Evolutionary conservation across 2,113 vertebrate genomes (phyloP).

Genomic region (Casuarius casuarius): DNA sequence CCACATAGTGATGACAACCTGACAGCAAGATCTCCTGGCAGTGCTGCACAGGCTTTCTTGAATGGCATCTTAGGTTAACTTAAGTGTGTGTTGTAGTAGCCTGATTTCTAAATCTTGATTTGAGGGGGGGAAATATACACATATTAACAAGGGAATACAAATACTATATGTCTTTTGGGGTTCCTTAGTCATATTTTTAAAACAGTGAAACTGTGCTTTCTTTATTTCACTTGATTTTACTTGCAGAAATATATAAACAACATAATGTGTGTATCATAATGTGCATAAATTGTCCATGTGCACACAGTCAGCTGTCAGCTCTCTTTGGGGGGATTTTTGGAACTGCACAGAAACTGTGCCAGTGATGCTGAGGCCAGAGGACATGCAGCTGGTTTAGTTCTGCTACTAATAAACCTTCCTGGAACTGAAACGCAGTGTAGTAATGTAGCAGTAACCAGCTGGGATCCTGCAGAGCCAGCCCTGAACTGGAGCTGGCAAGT

Average conservation of each 20-base stretch:
- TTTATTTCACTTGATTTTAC: conserved; percentile 10
- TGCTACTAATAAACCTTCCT: background rate
- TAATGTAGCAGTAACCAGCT: background rate
- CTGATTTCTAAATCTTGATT: background rate
- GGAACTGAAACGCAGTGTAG: background rate
- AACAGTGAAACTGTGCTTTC: background rate
- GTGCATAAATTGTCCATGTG: background rate
- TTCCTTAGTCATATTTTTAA: background rate
- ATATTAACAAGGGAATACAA: background rate
- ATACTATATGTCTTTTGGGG: background rate
- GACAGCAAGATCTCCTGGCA: background rate
- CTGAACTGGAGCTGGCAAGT: background rate
- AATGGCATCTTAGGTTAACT: background rate
- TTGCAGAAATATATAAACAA: background rate
- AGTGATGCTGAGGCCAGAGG: background rate
- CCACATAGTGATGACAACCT: background rate
- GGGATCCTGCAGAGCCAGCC: background rate
- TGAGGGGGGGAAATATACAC: background rate
- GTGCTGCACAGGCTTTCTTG: background rate
- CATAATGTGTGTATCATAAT: background rate
- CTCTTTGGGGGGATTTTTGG: background rate
- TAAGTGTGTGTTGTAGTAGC: background rate
- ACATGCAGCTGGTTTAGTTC: background rate
- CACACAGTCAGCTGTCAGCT: background rate
- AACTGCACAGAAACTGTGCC: background rate